Base-by-base conservation (phyloP, 2,888 invertebrate species). In the Coelopa pilipes region DNA sequence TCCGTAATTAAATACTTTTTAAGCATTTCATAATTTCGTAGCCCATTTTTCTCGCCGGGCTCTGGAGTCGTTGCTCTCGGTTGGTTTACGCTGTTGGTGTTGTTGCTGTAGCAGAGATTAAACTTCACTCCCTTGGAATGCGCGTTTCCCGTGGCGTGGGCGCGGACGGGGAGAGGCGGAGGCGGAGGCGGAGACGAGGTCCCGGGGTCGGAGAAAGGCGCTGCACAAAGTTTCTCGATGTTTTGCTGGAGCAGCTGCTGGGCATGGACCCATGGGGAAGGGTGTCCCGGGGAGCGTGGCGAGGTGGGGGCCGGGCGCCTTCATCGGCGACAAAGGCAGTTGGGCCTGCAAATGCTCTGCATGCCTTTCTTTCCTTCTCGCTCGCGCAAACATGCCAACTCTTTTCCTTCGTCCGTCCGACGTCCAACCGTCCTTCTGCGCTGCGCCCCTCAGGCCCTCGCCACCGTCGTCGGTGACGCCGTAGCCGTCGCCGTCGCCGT, bases 1-100 rank as follows among this genome's bases (percentile, higher is more conserved):
- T 53, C 49, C 53, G 19, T 69, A 69, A 68, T 73, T 69, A 73
- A 73, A 63, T 63, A 53, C 65, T 73, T 59, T 60, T 68, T 65
- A 73, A 69, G 63, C 65, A 34, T 24, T 47, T 69, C 65, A 73
- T 53, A 57, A 70, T 70, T 70, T 73, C 34, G 49, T 45, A 53
- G 55, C 53, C 53, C 68, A 68, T 69, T 19, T 46, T 46, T 12
- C 3, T 34, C 34, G 34, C 34, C 34, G 34, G 7, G 7, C 34
- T 34, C 34, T 7, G 7, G 34, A 34, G 34, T 34, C 7, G 34
- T 34, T 34, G 34, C 7, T 34, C 7, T 34, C 34, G 7, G 34
- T 34, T 34, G 7, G 34, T 34, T 34, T 2, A 4, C 34, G 34
- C 7, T 34, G 34, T 34, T 34, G 34, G 34, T 34, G 34, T 7